phyloP scores from a whole-genome alignment of 2,888 invertebrate species.

The Calephelis perditalis region DNA sequence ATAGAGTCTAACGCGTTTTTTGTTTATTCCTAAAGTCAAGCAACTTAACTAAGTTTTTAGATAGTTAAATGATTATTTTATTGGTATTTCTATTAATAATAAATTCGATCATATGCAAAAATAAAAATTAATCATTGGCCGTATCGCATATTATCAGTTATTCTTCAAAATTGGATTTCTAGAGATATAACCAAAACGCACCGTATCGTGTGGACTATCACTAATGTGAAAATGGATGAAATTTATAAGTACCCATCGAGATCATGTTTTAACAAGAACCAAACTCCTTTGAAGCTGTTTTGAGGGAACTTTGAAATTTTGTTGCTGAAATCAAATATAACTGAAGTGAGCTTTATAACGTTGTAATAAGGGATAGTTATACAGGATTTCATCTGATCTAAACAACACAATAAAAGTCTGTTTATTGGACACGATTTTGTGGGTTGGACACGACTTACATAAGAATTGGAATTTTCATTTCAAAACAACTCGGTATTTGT shows the following conservation, averaged over 20 bases:
- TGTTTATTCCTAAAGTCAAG: too few species aligned
- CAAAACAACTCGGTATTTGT: too few species aligned
- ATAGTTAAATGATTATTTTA: too few species aligned
- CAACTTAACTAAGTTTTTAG: too few species aligned
- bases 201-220: slow-evolving; percentile 1
- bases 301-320: slow-evolving; percentile 29
- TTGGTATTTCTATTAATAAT: too few species aligned
- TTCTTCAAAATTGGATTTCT: too few species aligned
- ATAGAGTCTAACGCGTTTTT: too few species aligned
- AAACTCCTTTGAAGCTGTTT: slow-evolving; percentile 26
- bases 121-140: too few species aligned
- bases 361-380: slow-evolving; percentile 22
- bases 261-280: slow-evolving; percentile 24
- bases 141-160: too few species aligned
- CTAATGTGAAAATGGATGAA: slow-evolving; percentile 22
- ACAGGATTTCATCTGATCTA: slow-evolving; percentile 16
- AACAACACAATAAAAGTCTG: slow-evolving; percentile 15
- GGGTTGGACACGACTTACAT: too few species aligned
- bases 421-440: slow-evolving; percentile 13
- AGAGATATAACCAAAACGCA: neutral
- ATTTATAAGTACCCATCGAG: slow-evolving; percentile 28
- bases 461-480: too few species aligned
- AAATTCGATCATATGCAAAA: too few species aligned
- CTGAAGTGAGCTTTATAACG: slow-evolving; percentile 26
- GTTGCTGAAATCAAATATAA: slow-evolving; percentile 21